Conservation (phyloP, 2,888 invertebrate genomes). For the Eutolmus rufibarbis region DNA sequence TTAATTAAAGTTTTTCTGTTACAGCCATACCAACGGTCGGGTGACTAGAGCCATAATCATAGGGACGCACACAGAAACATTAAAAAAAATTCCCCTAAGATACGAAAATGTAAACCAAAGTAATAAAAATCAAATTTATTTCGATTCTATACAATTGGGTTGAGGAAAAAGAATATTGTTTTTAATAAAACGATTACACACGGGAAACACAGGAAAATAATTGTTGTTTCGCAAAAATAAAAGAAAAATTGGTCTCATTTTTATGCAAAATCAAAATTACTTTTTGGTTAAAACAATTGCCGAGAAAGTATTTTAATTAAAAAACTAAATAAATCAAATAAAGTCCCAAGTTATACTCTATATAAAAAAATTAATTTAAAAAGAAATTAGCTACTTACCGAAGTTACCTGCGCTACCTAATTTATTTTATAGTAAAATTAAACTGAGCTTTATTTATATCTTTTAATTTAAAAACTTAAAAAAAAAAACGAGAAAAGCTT, state of each 20-base stretch:
- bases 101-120: constrained; percentile 37
- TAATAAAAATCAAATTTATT: constrained; percentile 12
- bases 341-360: constrained; percentile 1
- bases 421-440: constrained; percentile 16
- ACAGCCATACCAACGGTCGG: constrained; percentile 64
- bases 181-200: neutral
- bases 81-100: constrained; percentile 9
- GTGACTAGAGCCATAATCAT: constrained; percentile 59
- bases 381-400: constrained; percentile 3
- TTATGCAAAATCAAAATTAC: neutral
- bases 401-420: constrained; percentile 29
- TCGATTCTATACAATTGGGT: constrained; percentile 23
- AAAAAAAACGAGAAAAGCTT: constrained; percentile 16
- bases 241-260: neutral
- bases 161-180: neutral
- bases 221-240: neutral
- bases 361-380: neutral
- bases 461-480: neutral
- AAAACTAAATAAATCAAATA: neutral
- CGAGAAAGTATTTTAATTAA: constrained; percentile 39
- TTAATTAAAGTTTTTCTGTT: constrained; percentile 49
- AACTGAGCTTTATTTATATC: constrained; percentile 16
- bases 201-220: neutral
- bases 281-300: constrained; percentile 20
- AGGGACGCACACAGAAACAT: constrained; percentile 43